phyloP scores from a whole-genome alignment of 2,797 vertebrate species.

The Sus cebifrons region DNA sequence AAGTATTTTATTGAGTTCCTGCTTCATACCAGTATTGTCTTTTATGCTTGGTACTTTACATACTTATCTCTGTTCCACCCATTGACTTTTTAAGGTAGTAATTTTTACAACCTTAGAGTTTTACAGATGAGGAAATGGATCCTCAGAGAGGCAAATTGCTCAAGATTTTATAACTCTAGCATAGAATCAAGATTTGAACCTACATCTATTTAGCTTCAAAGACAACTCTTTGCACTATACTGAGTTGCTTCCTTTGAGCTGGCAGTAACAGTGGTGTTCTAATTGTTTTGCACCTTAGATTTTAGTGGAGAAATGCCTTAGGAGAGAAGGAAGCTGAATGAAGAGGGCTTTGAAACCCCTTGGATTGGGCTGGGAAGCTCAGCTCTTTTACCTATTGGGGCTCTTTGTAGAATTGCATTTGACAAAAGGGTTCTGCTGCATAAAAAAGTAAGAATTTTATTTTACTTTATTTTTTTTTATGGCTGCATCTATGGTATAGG shows the following conservation, averaged over 20 bases:
- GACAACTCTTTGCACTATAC: background rate
- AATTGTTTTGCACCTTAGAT: slow-evolving; percentile 4
- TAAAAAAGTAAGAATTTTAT: background rate
- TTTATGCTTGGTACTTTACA: background rate
- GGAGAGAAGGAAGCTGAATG: background rate
- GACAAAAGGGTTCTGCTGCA: background rate
- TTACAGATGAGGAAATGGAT: slow-evolving; percentile 40
- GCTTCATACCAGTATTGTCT: slow-evolving; percentile 8
- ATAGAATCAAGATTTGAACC: slow-evolving; percentile 30
- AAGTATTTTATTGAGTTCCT: background rate
- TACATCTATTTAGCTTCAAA: slow-evolving; percentile 7
- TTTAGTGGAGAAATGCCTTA: slow-evolving; percentile 15
- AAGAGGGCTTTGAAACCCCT: slow-evolving; percentile 30
- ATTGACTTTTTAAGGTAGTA: slow-evolving; percentile 22
- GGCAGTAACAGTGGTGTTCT: background rate
- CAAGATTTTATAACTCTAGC: slow-evolving; percentile 11
- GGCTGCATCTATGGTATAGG: no score
- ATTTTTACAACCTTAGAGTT: background rate
- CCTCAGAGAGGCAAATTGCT: slow-evolving; percentile 13
- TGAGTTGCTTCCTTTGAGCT: slow-evolving; percentile 14
- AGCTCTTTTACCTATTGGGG: background rate
- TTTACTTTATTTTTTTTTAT: no score
- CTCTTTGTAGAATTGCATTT: slow-evolving; percentile 11
- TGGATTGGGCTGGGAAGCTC: slow-evolving; percentile 13
- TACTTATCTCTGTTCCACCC: background rate